Base-by-base conservation (phyloP, 2,797 vertebrate genomes). In the Melanotaenia parkinsoni region DNA sequence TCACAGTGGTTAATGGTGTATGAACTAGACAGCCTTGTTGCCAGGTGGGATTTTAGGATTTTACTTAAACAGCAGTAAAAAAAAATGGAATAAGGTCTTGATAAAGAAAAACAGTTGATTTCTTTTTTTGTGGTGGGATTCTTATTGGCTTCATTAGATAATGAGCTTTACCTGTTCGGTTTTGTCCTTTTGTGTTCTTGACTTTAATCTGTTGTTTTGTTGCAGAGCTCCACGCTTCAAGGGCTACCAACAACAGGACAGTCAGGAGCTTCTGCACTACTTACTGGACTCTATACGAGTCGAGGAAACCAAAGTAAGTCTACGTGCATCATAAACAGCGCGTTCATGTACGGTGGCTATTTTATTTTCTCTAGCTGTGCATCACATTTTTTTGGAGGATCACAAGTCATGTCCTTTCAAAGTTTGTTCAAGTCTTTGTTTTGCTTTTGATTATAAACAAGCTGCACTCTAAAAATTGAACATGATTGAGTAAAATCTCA, bases 231-330 rank as follows among this genome's bases (percentile, higher is more conserved):
- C 98, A 57, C 95, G 96, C 32, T 99, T 99, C 93, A 99, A 98
- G 86, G 96, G 96, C 38, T 98, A 97, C 91, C 98, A 99, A 86
- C 98, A 99, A 75, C 98, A 99, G 85, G 98, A 99, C 93, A 99
- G 97, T 85, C 98, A 99, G 87, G 97, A 99, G 83, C 96, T 99
- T 65, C 94, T 99, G 65, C 98, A 99, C 83, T 99, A 97, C 87
- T 87, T 99, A 69, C 88, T 99, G 88, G 97, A 99, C 93, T 95
- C 97, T 18, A 95, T 99, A 88, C 95, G 96, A 83, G 96, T 96
- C 63, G 97, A 99, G 89, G 98, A 99, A 93, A 98, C 96, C 70
- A 99, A 98, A 95, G 98, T 99, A 85, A 92, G 91, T 33, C 38
- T 58, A 47, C 10, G 63, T 28, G 20, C 60, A 32, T 35, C 58